These are phyloP conservation scores for Lochmaea capreae DNA, from an alignment of 2,888 invertebrate genomes.

Conservation along the genomic window DNA sequence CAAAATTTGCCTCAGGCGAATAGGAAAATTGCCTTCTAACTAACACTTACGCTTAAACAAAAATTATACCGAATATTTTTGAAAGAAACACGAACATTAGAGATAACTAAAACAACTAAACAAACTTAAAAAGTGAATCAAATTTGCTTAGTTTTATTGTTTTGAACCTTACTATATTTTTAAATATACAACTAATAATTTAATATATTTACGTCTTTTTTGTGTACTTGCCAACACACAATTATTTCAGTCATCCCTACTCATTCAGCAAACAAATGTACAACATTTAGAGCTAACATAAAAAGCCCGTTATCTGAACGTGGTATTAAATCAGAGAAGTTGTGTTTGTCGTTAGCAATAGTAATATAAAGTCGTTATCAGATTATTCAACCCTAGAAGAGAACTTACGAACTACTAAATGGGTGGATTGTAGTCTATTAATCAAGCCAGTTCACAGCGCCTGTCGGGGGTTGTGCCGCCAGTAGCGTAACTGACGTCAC, in stretches of 20 bases:
- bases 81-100: too few relatives aligned
- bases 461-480: constrained; percentile 47
- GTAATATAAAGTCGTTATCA: constrained; percentile 61
- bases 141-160: too few relatives aligned
- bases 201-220: not conserved
- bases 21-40: too few relatives aligned
- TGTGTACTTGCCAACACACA: not conserved
- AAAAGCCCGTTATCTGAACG: constrained; percentile 34
- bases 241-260: constrained; percentile 5
- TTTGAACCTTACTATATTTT: too few relatives aligned
- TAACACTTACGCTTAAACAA: too few relatives aligned
- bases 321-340: constrained; percentile 49
- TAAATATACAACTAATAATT: not conserved
- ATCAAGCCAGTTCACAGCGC: constrained; percentile 53
- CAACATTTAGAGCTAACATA: constrained; percentile 19
- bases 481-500: constrained; percentile 1
- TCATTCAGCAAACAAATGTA: constrained; percentile 20
- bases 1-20: too few relatives aligned
- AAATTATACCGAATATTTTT: too few relatives aligned
- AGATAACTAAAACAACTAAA: too few relatives aligned
- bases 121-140: too few relatives aligned
- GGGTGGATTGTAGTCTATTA: constrained; percentile 62
- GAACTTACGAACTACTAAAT: constrained; percentile 62
- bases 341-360: constrained; percentile 52
- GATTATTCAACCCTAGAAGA: constrained; percentile 59